Conservation (phyloP, 2,113 vertebrate genomes). For the Siphamia tubifer region DNA sequence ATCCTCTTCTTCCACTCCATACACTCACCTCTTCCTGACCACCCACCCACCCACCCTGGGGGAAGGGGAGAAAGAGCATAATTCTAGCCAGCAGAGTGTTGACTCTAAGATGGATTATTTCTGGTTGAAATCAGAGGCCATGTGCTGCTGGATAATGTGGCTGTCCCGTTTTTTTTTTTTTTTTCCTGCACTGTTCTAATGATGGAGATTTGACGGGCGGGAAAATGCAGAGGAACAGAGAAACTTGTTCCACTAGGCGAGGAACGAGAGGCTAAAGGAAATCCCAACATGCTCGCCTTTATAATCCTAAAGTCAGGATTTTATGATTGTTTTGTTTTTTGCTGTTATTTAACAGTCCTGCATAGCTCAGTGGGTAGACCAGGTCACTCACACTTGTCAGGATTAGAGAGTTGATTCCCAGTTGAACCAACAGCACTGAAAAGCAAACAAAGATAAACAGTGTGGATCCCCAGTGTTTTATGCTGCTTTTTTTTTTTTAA, state of each 20-base stretch:
- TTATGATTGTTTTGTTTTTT: constrained; percentile 43
- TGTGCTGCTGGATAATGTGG: constrained; percentile 71
- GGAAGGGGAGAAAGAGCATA: constrained; percentile 52
- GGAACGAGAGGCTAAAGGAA: constrained; percentile 38
- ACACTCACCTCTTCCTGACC: constrained; percentile 26
- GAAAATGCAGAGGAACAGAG: constrained; percentile 44
- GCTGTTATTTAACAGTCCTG: constrained; percentile 45
- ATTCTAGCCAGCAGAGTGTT: constrained; percentile 72
- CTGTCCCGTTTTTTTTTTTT: constrained; percentile 40
- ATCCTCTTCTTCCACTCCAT: background rate
- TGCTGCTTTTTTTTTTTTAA: no score
- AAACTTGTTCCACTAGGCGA: constrained; percentile 30
- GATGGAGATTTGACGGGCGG: constrained; percentile 55
- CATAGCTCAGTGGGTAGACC: background rate
- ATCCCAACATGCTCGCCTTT: constrained; percentile 37
- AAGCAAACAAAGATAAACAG: background rate
- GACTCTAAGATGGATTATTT: constrained; percentile 79
- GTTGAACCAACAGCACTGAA: background rate
- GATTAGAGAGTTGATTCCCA: constrained; percentile 33
- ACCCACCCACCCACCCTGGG: constrained; percentile 39
- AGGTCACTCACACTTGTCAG: constrained; percentile 32
- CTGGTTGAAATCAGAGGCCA: constrained; percentile 70
- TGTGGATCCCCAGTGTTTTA: background rate
- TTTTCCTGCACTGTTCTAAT: constrained; percentile 43
- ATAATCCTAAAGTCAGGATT: constrained; percentile 52